phyloP scores from a whole-genome alignment of 2,113 vertebrate genomes.

The Caranx melampygus region DNA sequence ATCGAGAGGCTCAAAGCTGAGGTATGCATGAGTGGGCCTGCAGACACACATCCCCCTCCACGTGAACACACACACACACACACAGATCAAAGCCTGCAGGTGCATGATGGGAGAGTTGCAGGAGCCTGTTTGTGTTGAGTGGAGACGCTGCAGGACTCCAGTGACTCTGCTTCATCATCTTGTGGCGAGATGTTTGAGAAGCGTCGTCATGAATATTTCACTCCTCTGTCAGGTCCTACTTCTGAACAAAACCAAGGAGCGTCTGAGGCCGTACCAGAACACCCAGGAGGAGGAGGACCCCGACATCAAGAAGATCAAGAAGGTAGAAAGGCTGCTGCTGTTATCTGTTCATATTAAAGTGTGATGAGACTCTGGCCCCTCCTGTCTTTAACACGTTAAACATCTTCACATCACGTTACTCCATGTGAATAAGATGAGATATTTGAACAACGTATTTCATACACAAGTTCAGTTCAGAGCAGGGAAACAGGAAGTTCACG shows the following conservation, averaged over 20 bases:
- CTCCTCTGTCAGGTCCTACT: conserved; percentile 84
- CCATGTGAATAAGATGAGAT: no score
- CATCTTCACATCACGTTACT: no score
- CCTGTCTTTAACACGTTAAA: no score
- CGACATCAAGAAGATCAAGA: conserved; percentile 98
- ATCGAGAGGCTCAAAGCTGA: conserved; percentile 96
- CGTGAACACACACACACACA: not conserved
- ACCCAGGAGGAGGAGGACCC: conserved; percentile 94
- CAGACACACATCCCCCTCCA: conserved; percentile 37
- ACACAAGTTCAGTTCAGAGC: no score
- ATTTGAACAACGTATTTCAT: no score
- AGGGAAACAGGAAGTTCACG: no score
- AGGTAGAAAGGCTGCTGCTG: conserved; percentile 79
- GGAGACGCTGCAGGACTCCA: conserved; percentile 26
- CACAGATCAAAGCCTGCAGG: conserved; percentile 35
- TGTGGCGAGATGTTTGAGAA: conserved; percentile 21
- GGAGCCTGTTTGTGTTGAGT: not conserved
- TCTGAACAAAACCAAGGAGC: conserved; percentile 94
- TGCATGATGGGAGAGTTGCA: conserved; percentile 16
- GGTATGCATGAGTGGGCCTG: conserved; percentile 79
- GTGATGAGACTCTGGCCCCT: no score
- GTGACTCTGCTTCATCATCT: conserved; percentile 21
- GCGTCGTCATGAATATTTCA: conserved; percentile 48
- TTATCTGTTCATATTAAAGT: no score
- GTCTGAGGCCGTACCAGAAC: conserved; percentile 88